Conservation (phyloP, 2,797 vertebrate species). For the Chrosomus eos region DNA sequence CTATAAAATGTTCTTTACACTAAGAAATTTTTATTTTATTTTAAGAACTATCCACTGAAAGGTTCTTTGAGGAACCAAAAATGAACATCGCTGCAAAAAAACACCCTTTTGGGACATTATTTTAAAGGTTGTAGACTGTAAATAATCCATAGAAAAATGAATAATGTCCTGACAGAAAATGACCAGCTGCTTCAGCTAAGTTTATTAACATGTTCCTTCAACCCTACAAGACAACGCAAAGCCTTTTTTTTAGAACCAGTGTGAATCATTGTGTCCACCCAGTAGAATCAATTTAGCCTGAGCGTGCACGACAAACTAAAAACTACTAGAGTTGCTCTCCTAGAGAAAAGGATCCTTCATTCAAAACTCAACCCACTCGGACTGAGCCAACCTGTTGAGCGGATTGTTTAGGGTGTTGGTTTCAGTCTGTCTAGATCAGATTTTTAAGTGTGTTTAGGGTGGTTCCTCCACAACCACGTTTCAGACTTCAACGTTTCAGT, state of each 20-base stretch:
- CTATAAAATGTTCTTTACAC: neutral
- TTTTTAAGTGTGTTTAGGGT: constrained; percentile 32
- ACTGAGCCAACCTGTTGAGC: constrained; percentile 59
- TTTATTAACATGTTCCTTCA: neutral
- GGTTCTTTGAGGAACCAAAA: no score
- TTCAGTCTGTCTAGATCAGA: neutral
- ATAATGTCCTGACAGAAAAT: neutral
- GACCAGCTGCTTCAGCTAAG: neutral
- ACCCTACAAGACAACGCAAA: neutral
- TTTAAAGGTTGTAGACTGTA: neutral
- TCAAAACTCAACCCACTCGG: constrained; percentile 47
- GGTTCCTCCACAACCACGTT: constrained; percentile 11
- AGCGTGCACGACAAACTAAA: constrained; percentile 49
- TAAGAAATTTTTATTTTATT: neutral
- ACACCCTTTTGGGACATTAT: neutral
- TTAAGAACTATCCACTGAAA: neutral
- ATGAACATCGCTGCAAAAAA: neutral
- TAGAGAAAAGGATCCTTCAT: constrained; percentile 23
- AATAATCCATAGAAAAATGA: neutral
- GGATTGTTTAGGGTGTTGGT: constrained; percentile 54
- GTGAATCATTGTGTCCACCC: neutral
- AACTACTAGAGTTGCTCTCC: constrained; percentile 7
- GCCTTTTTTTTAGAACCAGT: neutral
- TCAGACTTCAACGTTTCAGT: constrained; percentile 6
- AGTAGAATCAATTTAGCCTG: neutral